These are phyloP conservation scores for Megaleporinus macrocephalus DNA, from an alignment of 2,113 vertebrate species.

Conservation along the genomic window DNA sequence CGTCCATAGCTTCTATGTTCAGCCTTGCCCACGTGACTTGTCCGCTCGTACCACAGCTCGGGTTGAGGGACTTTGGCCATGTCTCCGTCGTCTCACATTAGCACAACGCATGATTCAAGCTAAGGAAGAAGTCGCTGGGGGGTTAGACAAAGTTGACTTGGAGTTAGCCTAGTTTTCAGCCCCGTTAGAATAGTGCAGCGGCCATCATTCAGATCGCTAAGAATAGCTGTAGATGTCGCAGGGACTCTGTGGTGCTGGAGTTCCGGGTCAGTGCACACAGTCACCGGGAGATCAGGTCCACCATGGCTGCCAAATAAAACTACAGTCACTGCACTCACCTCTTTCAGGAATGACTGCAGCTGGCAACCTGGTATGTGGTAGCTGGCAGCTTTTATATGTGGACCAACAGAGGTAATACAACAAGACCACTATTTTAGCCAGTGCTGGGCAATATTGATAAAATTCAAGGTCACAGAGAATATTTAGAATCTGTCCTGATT, in stretches of 20 bases:
- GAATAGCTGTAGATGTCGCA: conserved; percentile 36
- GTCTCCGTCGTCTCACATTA: conserved; percentile 1
- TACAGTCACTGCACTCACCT: not conserved
- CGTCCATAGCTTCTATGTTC: not conserved
- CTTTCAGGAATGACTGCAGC: not conserved
- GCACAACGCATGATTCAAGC: conserved; percentile 10
- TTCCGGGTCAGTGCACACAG: conserved; percentile 10
- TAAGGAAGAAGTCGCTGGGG: conserved; percentile 12
- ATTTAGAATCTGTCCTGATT: no score
- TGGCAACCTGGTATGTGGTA: not conserved
- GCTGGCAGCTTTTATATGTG: no score
- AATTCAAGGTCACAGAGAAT: no score
- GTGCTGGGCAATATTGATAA: not conserved
- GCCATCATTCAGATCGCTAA: conserved; percentile 39
- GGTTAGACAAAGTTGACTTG: conserved; percentile 28
- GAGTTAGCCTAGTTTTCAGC: conserved; percentile 47
- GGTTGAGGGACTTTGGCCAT: not conserved
- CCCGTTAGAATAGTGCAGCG: conserved; percentile 31
- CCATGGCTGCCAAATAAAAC: not conserved
- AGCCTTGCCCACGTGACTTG: not conserved
- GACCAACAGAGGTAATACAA: not conserved
- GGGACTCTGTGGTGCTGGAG: conserved; percentile 17
- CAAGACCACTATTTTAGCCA: not conserved
- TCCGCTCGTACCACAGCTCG: not conserved
- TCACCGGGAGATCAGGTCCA: conserved; percentile 13